Conservation (phyloP, 2,113 vertebrate genomes). For the Daubentonia madagascariensis region DNA sequence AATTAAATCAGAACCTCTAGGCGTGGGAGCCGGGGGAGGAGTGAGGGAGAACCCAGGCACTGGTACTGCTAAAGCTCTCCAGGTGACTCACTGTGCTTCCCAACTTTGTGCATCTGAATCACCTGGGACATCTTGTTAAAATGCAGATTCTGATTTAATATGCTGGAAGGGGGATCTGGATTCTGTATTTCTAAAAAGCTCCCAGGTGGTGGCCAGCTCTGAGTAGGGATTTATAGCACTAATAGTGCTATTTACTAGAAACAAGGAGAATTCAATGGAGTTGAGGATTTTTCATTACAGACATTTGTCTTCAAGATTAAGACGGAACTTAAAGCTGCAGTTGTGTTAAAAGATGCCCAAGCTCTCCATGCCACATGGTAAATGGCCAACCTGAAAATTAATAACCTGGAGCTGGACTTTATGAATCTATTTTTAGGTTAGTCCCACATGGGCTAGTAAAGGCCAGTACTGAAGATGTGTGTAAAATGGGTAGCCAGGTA, state of each 20-base stretch:
- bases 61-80: not conserved
- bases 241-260: not conserved
- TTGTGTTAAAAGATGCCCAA: not conserved
- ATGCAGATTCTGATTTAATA: not conserved
- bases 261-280: not conserved
- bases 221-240: not conserved
- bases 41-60: rapidly evolving
- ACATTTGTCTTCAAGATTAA: not conserved
- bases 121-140: not conserved
- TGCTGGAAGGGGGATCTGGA: not conserved
- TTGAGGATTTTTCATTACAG: not conserved
- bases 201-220: not conserved
- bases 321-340: not conserved
- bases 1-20: not conserved
- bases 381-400: not conserved
- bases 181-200: not conserved
- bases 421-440: not conserved
- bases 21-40: too few relatives aligned
- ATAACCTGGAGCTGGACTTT: not conserved
- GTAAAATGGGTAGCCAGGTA: not conserved
- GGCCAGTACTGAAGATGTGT: not conserved
- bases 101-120: not conserved
- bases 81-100: not conserved
- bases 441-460: not conserved
- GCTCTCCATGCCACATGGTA: not conserved